Evolutionary conservation across 2,888 invertebrate species (phyloP).

Genomic region (Sinodicranocentrus sp.): DNA sequence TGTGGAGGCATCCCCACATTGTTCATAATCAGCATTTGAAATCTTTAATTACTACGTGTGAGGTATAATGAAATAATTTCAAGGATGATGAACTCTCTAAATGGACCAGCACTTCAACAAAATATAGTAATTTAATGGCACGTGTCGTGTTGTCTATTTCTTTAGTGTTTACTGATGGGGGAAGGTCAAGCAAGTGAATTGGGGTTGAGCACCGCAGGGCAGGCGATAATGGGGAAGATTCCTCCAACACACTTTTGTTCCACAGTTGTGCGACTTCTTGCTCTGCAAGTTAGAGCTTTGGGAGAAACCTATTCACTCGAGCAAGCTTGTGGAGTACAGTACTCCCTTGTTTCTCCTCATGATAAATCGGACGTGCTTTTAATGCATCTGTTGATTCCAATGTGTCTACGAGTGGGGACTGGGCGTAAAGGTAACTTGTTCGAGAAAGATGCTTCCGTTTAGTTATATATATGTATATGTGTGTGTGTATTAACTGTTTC

Average conservation of each 20-base stretch:
- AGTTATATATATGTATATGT: neutral
- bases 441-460: too few species aligned
- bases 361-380: conserved; percentile 97
- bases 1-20: conserved; percentile 95
- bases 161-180: conserved; percentile 87
- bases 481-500: neutral
- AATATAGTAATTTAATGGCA: too few species aligned
- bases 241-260: conserved; percentile 97
- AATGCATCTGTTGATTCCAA: conserved; percentile 96
- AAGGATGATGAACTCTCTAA: too few species aligned
- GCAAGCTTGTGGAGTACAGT: conserved; percentile 95
- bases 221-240: conserved; percentile 92
- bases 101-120: too few species aligned
- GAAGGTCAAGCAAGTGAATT: conserved; percentile 84
- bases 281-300: conserved; percentile 95
- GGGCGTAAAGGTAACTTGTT: conserved; percentile 92
- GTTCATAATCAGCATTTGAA: conserved; percentile 96
- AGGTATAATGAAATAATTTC: conserved; percentile 84
- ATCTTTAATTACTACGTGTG: conserved; percentile 89
- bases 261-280: conserved; percentile 95
- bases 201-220: conserved; percentile 85
- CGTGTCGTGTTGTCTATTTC: too few species aligned
- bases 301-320: conserved; percentile 95
- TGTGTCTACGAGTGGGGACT: conserved; percentile 96
- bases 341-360: conserved; percentile 88